Evolutionary conservation across 2,113 vertebrate species (phyloP), one percentile per base, ranked within the genome.

Genomic region (Pelusios castaneus): DNA sequence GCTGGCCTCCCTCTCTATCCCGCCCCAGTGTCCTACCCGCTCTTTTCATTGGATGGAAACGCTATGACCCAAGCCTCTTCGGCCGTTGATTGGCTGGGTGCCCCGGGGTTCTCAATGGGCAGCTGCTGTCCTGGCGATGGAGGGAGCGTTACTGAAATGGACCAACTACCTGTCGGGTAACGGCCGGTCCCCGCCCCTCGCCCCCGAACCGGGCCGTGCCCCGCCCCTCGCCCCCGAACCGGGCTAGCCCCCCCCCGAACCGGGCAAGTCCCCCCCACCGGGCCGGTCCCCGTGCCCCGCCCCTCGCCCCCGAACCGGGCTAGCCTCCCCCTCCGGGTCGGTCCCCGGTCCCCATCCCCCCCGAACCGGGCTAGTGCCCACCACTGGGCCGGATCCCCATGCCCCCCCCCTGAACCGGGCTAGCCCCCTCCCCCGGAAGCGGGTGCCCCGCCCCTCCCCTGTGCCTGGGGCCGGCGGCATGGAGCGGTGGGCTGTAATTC

Each of bases 131-230:
- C 67, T 78, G 89, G 87, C 51, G 54, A 96, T 96, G 96, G 94
- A 96, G 80, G 96, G 96, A n/a, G 89, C 87, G 51, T 79, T 96
- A 49, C 76, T 92, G 79, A 96, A 96, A 84, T 96, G 96, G 96
- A 96, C 96, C 34, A 96, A 96, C 84, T 96, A 96, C 70, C 82
- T 96, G 45, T 94, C 92, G 38, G 96, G 96, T 96, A 70, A 77
- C 52, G 89, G 16, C 43, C 47, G 54, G 5, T 10, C 47, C 47
- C n/a, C n/a, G n/a, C n/a, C n/a, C 10, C 27, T 10, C 10, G 5
- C 3, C 27, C 12, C 19, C 27, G 54, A 34, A 60, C 34, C 4
- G 9, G 24, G 77, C 45, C 17, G 5, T 52, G 12, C 25, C 5
- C 67, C 19, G 8, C 56, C 11, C 25, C 52, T 4, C 10, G 2